These are phyloP conservation scores for Labeo calbasu DNA, from an alignment of 2,797 vertebrate genomes.

Conservation along the genomic window DNA sequence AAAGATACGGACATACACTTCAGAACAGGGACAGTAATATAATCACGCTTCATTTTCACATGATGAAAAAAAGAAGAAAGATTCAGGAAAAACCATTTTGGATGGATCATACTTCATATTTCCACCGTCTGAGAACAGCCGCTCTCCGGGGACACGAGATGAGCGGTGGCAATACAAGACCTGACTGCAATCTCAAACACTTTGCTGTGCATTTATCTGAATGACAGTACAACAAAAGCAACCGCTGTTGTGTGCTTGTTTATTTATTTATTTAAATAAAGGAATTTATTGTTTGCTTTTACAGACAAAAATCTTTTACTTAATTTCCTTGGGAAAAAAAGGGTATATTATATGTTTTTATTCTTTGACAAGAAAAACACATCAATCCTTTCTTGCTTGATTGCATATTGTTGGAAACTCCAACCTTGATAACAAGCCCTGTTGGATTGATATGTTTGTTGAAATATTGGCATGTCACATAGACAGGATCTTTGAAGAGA, in stretches of 20 bases:
- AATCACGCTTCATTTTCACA: slow-evolving; percentile 31
- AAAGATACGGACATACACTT: not conserved
- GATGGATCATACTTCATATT: slow-evolving; percentile 42
- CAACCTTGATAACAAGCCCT: not conserved
- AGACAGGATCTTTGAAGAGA: slow-evolving; percentile 21
- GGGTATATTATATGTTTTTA: not conserved
- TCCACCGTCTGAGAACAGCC: slow-evolving; percentile 26
- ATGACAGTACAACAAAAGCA: slow-evolving; percentile 23
- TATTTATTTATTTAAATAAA: slow-evolving; percentile 17
- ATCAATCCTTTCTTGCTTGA: not conserved
- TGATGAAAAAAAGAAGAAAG: not conserved
- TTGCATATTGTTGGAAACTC: slow-evolving; percentile 11
- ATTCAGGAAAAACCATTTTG: slow-evolving; percentile 24
- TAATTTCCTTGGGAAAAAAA: not conserved
- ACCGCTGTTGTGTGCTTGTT: not conserved
- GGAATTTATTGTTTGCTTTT: not conserved
- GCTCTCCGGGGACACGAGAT: slow-evolving; percentile 39
- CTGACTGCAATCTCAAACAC: slow-evolving; percentile 54
- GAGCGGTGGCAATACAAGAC: slow-evolving; percentile 46
- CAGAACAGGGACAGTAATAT: slow-evolving; percentile 11
- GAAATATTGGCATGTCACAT: slow-evolving; percentile 15
- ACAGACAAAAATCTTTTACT: slow-evolving; percentile 1
- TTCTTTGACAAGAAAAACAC: slow-evolving; percentile 24
- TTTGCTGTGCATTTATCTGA: slow-evolving; percentile 48
- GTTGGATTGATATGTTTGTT: slow-evolving; percentile 28